Base-by-base conservation (phyloP, 1,140 invertebrate species). In the Drosophila santomea region DNA sequence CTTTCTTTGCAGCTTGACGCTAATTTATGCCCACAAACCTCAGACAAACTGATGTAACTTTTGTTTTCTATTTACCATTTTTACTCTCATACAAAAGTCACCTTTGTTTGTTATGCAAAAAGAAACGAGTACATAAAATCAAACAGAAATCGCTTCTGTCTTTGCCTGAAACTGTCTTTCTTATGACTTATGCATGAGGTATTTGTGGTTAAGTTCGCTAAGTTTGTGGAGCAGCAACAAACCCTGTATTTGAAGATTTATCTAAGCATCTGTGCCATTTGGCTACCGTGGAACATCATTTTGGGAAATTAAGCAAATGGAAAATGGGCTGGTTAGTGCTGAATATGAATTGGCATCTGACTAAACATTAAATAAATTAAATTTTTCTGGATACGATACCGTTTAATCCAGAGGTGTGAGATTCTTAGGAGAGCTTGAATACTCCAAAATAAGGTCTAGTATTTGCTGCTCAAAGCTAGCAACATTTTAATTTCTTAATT, bases 51-150 rank as follows among this genome's bases (percentile, higher is more conserved):
- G 75, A 83, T 86, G 75, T 83, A 86, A 86, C 83, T 88, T 88
- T 86, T 86, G 79, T 88, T 86, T 86, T 86, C 83, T 78, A 82
- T 72, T 69, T 73, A 74, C 58, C 50, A 56, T 73, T 56, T 75
- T 75, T 39, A 43, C 59, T 55, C 43, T 44, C 62, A 71, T 59
- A 85, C 74, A 88, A 84, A 78, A 82, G 62, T 76, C 62, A 63
- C 72, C 72, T 86, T 79, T 88, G 75, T 88, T 73, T 71, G 81
- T 88, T 83, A 83, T 83, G 83, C 75, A 86, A 88, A 86, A 69
- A 69, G 35, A 51, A 54, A 66, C 66, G 55, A 66, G 69, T 63
- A 73, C 57, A 73, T 56, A 74, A 62, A 73, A 54, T 73, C 54
- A 55, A 73, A 76, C 48, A 76, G 62, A 76, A 76, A 75, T 74